Evolutionary conservation across 2,797 vertebrate species (phyloP), one percentile per base, ranked within the genome.

Genomic region (Enteromius radiatus): DNA sequence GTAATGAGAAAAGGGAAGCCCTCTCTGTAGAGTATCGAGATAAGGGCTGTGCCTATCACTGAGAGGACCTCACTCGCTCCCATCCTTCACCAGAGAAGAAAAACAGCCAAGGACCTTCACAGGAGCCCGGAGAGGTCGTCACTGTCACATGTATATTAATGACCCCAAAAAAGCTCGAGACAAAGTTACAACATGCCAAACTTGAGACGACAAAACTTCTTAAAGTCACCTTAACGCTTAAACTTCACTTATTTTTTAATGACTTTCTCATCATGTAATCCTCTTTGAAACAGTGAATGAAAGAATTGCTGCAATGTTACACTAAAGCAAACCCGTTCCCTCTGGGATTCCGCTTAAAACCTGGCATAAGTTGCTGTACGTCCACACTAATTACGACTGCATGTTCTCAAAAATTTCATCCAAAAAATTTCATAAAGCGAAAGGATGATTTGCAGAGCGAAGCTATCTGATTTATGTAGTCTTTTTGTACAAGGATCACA

Each of bases 181-280:
- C 31, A 52, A 70, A 56, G 31, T 65, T 80, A 65, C 65, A 84
- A 67, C 49, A 65, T 2, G 4, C 12, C 21, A 61, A 82, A 80
- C 41, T 78, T 79, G 64, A 61, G n/a, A 52, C 7, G 36, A 23
- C 21, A 76, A 76, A 78, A 61, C n/a, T 74, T 77, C 41, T 38
- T 64, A 77, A 86, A 69, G 88, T 90, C 88, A 92, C 86, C 82
- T 90, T 89, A 88, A 85, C 61, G 76, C 84, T 77, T 70, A 85
- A 84, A 85, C 77, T 84, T 84, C 74, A 81, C 59, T 41, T 73
- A 87, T 86, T 89, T 89, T 87, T 88, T 89, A 90, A 88, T 89
- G 84, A 88, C 89, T 88, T 90, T 91, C 84, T 83, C 83, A 76
- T 80, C 69, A 80, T 89, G 84, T 91, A 92, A 93, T 92, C 88